phyloP scores from a whole-genome alignment of 2,888 invertebrate species.

The Pachydiplax longipennis region DNA sequence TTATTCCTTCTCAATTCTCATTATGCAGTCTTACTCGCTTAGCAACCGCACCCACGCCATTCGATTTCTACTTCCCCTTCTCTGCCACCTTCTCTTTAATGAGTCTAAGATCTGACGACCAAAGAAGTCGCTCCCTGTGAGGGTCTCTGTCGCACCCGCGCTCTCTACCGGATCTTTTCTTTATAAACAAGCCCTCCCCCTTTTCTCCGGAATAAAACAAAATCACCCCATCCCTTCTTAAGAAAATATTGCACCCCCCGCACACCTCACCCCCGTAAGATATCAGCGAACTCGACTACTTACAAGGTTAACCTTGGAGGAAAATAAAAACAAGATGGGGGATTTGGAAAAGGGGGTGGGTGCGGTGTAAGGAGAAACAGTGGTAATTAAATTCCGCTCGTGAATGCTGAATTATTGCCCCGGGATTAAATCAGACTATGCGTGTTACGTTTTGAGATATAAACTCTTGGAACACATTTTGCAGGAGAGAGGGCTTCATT shows the following conservation, averaged over 20 bases:
- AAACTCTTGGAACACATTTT: slow-evolving; percentile 40
- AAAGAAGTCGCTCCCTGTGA: background rate
- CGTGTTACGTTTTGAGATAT: slow-evolving; percentile 44
- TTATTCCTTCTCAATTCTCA: background rate
- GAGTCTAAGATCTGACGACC: slow-evolving; percentile 5
- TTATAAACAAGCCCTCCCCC: background rate
- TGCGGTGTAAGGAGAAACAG: slow-evolving; percentile 37
- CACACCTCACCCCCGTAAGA: background rate
- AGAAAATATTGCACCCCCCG: background rate
- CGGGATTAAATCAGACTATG: slow-evolving; percentile 44
- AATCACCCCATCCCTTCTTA: background rate
- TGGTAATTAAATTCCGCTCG: slow-evolving; percentile 43
- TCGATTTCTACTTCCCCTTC: background rate
- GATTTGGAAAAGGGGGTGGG: background rate
- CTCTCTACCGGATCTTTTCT: background rate
- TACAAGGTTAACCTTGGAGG: slow-evolving; percentile 44
- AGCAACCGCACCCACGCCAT: background rate
- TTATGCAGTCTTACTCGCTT: background rate
- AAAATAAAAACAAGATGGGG: slow-evolving; percentile 11
- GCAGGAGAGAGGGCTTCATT: slow-evolving; percentile 37
- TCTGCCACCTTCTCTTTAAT: background rate
- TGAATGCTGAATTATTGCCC: slow-evolving; percentile 43
- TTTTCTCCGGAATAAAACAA: background rate
- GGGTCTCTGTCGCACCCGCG: background rate
- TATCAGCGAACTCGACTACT: slow-evolving; percentile 43